Base-by-base conservation (phyloP, 2,113 vertebrate genomes). In the Psilopsiagon aurifrons region DNA sequence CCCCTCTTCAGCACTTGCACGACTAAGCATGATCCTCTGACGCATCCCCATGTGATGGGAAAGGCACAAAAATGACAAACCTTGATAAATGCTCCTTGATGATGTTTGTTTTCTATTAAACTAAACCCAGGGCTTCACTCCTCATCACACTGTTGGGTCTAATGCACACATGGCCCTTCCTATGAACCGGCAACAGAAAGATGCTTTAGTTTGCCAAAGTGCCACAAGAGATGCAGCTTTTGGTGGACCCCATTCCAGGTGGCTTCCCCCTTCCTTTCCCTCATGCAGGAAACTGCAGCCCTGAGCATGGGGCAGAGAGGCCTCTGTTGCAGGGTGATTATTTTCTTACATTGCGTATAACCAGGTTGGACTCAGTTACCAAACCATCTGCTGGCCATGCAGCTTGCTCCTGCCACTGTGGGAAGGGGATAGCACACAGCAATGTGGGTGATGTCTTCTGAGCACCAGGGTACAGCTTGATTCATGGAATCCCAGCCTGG, bases 11-110 rank as follows among this genome's bases (percentile, higher is more conserved):
- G 88, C 57, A 4, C n/a, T 81, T 24, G 29, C 41, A 86, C 81
- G 80, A 35, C 90, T 13, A 2, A 75, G 51, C 2, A 1, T 17
- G 84, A 88, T 20, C 79, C 66, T 55, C 85, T 83, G 92, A 96
- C 94, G 51, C 94, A 97, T 79, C 78, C 69, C 52, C 90, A 27
- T 33, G 91, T 94, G 96, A 95, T 79, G 83, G 86, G 75, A 92
- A 74, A 47, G 8, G 39, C 79, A 64, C 51, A 57, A 44, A 73
- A 62, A 41, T 22, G 29, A 64, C 81, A 66, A 43, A 64, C n/a
- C 49, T 76, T 74, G 20, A 60, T 41, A 83, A 94, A 92, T 90
- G 51, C 14, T 43, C 71, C 73, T 67, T 35, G 27, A 16, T 79
- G 47, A 31, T 24, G 62, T 51, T 69, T 54, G 46, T 22, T 17